Conservation (phyloP, 2,888 invertebrate genomes). For the Drosophila melanosoma region DNA sequence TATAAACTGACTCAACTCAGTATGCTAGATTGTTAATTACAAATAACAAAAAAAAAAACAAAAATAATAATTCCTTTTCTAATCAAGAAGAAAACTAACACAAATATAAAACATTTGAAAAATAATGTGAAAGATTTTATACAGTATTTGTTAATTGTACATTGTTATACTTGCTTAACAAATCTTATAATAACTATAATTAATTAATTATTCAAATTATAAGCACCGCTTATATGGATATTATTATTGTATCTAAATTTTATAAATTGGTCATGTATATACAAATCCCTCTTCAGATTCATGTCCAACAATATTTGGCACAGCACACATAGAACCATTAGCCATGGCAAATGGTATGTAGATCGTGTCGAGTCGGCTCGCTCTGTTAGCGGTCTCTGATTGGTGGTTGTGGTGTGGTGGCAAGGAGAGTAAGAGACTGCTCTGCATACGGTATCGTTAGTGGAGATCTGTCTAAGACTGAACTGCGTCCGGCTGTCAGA, state of each 20-base stretch:
- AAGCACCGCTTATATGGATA: constrained; percentile 2
- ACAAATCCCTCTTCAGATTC: constrained; percentile 20
- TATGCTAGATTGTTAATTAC: constrained; percentile 7
- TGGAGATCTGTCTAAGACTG: constrained; percentile 62
- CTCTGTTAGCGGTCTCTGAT: constrained; percentile 7
- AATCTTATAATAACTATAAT: background rate
- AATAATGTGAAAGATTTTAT: background rate
- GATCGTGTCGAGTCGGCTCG: constrained; percentile 65
- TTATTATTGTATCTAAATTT: background rate
- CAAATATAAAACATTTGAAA: background rate
- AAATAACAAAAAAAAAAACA: background rate
- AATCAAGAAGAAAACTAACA: background rate
- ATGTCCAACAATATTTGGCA: constrained; percentile 62
- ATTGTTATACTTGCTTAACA: background rate
- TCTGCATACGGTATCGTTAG: constrained; percentile 73
- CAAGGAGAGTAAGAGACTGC: background rate
- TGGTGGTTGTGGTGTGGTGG: background rate
- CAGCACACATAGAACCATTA: constrained; percentile 63
- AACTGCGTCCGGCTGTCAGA: constrained; percentile 35
- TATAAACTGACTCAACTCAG: constrained; percentile 9
- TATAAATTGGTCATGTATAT: constrained; percentile 34
- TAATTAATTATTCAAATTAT: constrained; percentile 11
- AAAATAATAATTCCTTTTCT: background rate
- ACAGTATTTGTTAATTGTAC: background rate
- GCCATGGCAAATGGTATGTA: constrained; percentile 74